Evolutionary conservation across 2,888 invertebrate species (phyloP).

Genomic region (Aphelenchoides bicaudatus): DNA sequence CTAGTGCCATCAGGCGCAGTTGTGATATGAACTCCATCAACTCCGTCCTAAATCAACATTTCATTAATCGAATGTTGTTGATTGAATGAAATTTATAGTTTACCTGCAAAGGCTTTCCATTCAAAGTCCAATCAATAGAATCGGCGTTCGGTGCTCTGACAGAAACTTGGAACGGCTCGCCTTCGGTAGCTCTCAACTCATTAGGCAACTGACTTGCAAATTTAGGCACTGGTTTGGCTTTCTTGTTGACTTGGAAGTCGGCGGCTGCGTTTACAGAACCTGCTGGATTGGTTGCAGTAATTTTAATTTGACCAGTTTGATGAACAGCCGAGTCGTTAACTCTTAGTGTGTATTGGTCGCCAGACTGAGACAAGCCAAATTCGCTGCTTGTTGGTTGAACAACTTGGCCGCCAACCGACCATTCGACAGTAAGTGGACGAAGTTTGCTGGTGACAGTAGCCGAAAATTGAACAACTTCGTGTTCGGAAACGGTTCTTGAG

Average conservation of each 20-base stretch:
- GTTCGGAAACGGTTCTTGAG: slow-evolving; percentile 31
- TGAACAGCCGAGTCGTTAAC: slow-evolving; percentile 66
- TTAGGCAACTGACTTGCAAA: slow-evolving; percentile 16
- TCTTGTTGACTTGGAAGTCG: slow-evolving; percentile 22
- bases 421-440: slow-evolving; percentile 15
- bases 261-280: slow-evolving; percentile 27
- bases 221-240: slow-evolving; percentile 17
- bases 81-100: no score
- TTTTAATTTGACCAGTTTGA: slow-evolving; percentile 67
- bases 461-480: slow-evolving; percentile 19
- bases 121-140: slow-evolving; percentile 23
- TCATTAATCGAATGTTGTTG: not conserved
- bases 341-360: slow-evolving; percentile 42
- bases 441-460: slow-evolving; percentile 16
- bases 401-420: slow-evolving; percentile 4
- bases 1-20: slow-evolving; percentile 40
- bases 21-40: slow-evolving; percentile 44
- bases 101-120: slow-evolving; percentile 27
- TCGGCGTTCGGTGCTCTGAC: slow-evolving; percentile 24
- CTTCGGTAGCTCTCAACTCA: slow-evolving; percentile 17
- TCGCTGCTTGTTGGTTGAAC: slow-evolving; percentile 49
- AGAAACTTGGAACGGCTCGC: slow-evolving; percentile 23
- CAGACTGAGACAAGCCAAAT: slow-evolving; percentile 25
- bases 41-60: slow-evolving; percentile 36
- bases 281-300: slow-evolving; percentile 68